Evolutionary conservation across 2,888 invertebrate species (phyloP), one percentile per base, ranked within the genome.

Genomic region (Nematopogon swammerdamellus): DNA sequence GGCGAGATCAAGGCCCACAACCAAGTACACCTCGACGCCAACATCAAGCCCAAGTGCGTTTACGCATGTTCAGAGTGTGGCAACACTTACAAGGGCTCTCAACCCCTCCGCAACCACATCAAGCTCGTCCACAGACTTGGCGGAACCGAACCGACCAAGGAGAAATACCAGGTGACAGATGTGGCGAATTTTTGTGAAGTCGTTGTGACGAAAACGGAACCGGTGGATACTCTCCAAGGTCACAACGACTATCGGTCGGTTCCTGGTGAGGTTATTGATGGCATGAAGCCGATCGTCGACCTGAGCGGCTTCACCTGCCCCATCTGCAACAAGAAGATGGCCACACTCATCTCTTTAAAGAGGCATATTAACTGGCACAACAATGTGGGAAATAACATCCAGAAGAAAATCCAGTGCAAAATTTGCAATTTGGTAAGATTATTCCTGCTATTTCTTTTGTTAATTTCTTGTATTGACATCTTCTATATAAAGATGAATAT

Each of bases 181-280:
- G 59, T 72, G 65, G 70, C 79, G 73, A 80, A 79, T 74, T 80
- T 80, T 76, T 80, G 80, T 72, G 80, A 80, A 57, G 79, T 80
- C 73, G 80, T 80, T 73, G 80, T 80, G 74, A 72, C 79, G 29
- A 80, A 80, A 60, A 64, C 72, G 74, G 80, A 80, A 69, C 79
- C 79, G 61, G 73, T 74, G 75, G 77, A 74, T 53, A 59, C 56
- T 53, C 59, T 70, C 71, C 79, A 75, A 75, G 69, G 66, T 74
- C 75, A 72, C 75, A 76, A 72, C 76, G 77, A 67, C 74, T 67
- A 64, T 60, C 8, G n/a, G 11, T 44, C 19, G 44, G 44, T 19
- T 44, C 44, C 44, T 3, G 65, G 63, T 14, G 70, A 67, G 70
- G 73, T 69, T 69, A 70, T 68, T 57, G 59, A 62, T 51, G 58